A percentile compares a stretch with the other conserved stretches of the same genome.
These are phyloP conservation scores for Bombus ignitus DNA, from an alignment of 1,140 invertebrate species.

Conservation along the genomic window DNA sequence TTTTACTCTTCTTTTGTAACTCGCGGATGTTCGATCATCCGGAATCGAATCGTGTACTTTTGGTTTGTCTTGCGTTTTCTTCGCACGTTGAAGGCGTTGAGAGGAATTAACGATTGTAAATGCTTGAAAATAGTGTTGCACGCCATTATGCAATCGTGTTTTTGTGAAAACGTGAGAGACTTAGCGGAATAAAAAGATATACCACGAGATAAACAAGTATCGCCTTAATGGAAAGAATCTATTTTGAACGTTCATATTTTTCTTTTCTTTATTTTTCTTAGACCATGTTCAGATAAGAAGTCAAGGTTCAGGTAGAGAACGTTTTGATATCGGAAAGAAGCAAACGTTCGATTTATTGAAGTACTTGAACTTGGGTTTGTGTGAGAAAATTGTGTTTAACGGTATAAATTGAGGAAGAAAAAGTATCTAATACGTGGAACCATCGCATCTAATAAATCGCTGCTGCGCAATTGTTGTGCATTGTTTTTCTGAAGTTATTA, in stretches of 20 bases:
- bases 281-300: not conserved
- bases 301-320: not conserved
- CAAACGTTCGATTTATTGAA: not conserved
- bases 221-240: not conserved
- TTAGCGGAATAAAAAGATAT: not conserved
- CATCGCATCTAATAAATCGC: not conserved
- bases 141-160: not conserved
- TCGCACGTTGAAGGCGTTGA: not conserved
- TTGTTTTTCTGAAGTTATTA: not conserved
- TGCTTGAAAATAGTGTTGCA: not conserved
- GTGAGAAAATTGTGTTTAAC: not conserved
- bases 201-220: not conserved
- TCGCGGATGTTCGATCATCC: not conserved
- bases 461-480: not conserved
- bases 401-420: not conserved
- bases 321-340: not conserved
- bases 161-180: not conserved
- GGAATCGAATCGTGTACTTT: not conserved
- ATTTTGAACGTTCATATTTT: not conserved
- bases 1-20: not conserved
- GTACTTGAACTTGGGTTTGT: not conserved
- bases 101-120: not conserved
- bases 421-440: too few species aligned
- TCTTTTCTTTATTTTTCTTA: not conserved
- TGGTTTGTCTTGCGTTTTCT: not conserved